These are phyloP conservation scores for Saccostrea echinata DNA, from an alignment of 1,140 invertebrate genomes.

Conservation along the genomic window DNA sequence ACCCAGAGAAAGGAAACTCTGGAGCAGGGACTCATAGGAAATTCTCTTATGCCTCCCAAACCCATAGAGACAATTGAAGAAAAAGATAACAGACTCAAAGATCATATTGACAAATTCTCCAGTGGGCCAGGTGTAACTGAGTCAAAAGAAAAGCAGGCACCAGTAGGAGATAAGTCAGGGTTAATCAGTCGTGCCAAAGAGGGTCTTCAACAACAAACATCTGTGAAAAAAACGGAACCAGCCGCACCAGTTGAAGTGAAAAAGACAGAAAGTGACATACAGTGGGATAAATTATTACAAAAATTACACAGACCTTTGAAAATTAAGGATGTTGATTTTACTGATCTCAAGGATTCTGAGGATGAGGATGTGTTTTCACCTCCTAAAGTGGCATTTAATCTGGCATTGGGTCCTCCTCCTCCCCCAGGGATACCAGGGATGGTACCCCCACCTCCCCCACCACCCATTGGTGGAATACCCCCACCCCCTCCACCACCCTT, in stretches of 20 bases:
- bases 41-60: conserved; percentile 34
- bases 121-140: conserved; percentile 36
- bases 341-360: conserved; percentile 88
- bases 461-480: conserved; percentile 70
- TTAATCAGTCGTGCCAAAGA: conserved; percentile 96
- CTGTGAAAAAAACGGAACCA: conserved; percentile 70
- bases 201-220: conserved; percentile 82
- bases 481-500: conserved; percentile 81
- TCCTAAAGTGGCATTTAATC: conserved; percentile 46
- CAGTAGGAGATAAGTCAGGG: conserved; percentile 89
- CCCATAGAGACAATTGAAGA: conserved; percentile 51
- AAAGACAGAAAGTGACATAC: conserved; percentile 94
- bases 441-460: conserved; percentile 78
- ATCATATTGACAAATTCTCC: conserved; percentile 50
- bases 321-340: conserved; percentile 98
- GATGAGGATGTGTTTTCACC: conserved; percentile 79
- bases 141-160: conserved; percentile 59
- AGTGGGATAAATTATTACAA: conserved; percentile 95
- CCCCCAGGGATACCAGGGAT: conserved; percentile 57
- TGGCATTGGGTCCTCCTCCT: conserved; percentile 78
- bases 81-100: conserved; percentile 84
- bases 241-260: conserved; percentile 33
- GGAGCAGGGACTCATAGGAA: conserved; percentile 43
- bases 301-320: conserved; percentile 90
- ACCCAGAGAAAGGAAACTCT: conserved; percentile 52